Percentiles rank a stretch among this genome's conserved stretches.
Evolutionary conservation across 2,888 invertebrate genomes (phyloP).

Genomic region (Drosophila paucipuncta): DNA sequence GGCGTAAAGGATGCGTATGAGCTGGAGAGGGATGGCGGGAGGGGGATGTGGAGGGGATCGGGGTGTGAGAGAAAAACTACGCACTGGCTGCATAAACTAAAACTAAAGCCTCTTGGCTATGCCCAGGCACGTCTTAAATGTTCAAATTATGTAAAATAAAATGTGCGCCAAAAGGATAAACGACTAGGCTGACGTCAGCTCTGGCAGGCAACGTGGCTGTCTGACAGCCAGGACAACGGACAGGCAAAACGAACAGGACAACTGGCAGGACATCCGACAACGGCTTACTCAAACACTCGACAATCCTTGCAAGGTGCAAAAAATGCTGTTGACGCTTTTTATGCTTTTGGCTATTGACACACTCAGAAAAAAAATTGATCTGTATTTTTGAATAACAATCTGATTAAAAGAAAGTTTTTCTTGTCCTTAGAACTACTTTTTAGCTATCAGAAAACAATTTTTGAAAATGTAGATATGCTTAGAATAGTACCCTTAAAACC

Average conservation of each 20-base stretch:
- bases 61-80: conserved; percentile 42
- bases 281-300: conserved; percentile 58
- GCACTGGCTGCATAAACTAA: conserved; percentile 74
- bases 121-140: conserved; percentile 81
- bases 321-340: conserved; percentile 53
- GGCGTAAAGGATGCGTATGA: conserved; percentile 78
- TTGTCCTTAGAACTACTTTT: neutral
- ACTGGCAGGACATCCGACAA: conserved; percentile 24
- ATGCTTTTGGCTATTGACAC: neutral
- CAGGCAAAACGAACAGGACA: conserved; percentile 3
- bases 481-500: accelerated
- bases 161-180: conserved; percentile 75
- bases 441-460: neutral
- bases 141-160: conserved; percentile 81
- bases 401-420: neutral
- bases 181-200: conserved; percentile 75
- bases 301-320: conserved; percentile 74
- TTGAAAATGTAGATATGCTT: neutral
- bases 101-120: conserved; percentile 80
- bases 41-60: neutral
- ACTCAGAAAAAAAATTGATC: neutral
- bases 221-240: conserved; percentile 53
- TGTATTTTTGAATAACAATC: neutral
- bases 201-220: conserved; percentile 33
- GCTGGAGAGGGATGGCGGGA: conserved; percentile 25